Evolutionary conservation across 2,888 invertebrate genomes (phyloP).

Genomic region (Sympetrum striolatum): DNA sequence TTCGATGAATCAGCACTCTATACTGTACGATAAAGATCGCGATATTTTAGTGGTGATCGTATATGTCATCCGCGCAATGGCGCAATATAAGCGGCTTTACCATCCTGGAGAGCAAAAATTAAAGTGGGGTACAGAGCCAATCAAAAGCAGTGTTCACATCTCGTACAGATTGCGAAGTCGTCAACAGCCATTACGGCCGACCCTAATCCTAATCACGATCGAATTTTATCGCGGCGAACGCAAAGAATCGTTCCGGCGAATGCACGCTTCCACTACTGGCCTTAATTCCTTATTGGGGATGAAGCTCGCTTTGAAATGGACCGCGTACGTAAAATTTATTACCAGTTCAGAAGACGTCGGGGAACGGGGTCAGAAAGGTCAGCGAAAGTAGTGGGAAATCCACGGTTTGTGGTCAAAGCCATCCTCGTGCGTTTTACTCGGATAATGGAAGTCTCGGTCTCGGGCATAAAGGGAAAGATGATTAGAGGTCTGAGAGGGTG

Average conservation of each 20-base stretch:
- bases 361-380: neutral
- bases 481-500: neutral
- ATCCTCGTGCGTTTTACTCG: neutral
- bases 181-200: neutral
- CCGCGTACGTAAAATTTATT: neutral
- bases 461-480: neutral
- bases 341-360: neutral
- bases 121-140: no score
- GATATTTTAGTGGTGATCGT: no score
- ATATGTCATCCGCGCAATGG: no score
- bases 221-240: neutral
- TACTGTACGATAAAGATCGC: no score
- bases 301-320: neutral
- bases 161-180: no score
- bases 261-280: neutral
- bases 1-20: no score
- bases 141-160: no score
- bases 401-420: neutral
- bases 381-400: neutral
- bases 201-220: no score
- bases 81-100: no score
- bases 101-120: no score
- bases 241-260: neutral
- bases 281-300: neutral
- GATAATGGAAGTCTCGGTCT: neutral